Conservation (phyloP, 1,140 invertebrate species). For the Pseudomyrmex dendroicus region DNA sequence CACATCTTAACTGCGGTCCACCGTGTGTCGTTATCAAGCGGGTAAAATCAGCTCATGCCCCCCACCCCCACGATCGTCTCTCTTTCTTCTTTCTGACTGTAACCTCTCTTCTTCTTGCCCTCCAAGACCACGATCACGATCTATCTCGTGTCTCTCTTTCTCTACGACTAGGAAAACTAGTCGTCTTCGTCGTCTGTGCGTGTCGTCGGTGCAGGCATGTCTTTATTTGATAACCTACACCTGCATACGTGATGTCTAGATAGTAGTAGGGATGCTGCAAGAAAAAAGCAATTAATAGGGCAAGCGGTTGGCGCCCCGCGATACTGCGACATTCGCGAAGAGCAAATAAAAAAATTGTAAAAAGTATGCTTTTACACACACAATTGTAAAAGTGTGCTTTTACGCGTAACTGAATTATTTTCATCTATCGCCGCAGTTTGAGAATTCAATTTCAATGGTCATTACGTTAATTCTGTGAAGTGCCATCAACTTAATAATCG, state of each 20-base stretch:
- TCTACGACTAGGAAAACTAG: not conserved
- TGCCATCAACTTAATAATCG: not conserved
- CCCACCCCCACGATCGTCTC: not conserved
- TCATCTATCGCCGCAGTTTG: not conserved
- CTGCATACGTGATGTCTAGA: slow-evolving; percentile 21
- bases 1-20: slow-evolving; percentile 54
- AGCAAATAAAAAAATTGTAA: not conserved
- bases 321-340: slow-evolving; percentile 28
- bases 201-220: slow-evolving; percentile 6
- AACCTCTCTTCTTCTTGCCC: slow-evolving; percentile 17
- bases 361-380: not conserved
- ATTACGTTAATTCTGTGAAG: not conserved
- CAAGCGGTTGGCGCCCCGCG: slow-evolving; percentile 18
- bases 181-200: not conserved
- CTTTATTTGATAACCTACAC: slow-evolving; percentile 51
- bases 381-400: no score
- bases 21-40: slow-evolving; percentile 72
- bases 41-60: slow-evolving; percentile 60
- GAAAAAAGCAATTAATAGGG: slow-evolving; percentile 45
- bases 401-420: not conserved
- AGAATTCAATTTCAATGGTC: not conserved
- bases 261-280: not conserved
- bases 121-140: slow-evolving; percentile 12
- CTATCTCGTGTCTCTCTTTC: slow-evolving; percentile 12
- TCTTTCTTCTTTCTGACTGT: not conserved